A percentile compares a stretch with the other conserved stretches of the same genome.
Conservation (phyloP, 2,113 vertebrate genomes). For the Talpa occidentalis region DNA sequence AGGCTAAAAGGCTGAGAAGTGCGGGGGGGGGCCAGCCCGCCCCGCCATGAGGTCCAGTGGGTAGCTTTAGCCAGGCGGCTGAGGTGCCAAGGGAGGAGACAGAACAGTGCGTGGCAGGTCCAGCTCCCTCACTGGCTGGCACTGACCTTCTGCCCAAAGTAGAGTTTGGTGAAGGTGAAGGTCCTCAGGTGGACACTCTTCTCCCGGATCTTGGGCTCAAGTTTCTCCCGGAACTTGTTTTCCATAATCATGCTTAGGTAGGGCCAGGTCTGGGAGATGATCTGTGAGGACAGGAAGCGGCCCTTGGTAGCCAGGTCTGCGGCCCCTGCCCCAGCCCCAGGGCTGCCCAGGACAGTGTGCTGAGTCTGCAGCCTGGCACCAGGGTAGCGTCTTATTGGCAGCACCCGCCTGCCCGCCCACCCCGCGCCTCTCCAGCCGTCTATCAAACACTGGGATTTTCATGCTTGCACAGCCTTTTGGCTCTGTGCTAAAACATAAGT, state of each 20-base stretch:
- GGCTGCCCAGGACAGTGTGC: neutral
- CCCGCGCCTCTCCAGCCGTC: rapidly evolving
- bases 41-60: neutral
- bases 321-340: neutral
- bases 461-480: neutral
- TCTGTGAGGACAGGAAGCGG: conserved; percentile 78
- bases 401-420: neutral
- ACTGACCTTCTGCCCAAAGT: conserved; percentile 93
- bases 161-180: conserved; percentile 94
- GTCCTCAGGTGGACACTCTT: conserved; percentile 91
- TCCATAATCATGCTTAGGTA: conserved; percentile 96
- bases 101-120: no score
- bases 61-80: no score
- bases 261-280: conserved; percentile 95
- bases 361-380: neutral
- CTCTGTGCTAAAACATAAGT: neutral
- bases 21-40: neutral
- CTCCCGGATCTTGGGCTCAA: conserved; percentile 91
- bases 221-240: conserved; percentile 91
- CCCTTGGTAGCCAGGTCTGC: neutral
- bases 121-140: neutral
- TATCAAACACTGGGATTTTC: neutral
- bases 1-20: neutral
- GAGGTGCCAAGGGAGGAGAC: neutral
- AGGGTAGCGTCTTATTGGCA: neutral